Evolutionary conservation across 2,113 vertebrate genomes (phyloP).

Genomic region (Cisticola juncidis): DNA sequence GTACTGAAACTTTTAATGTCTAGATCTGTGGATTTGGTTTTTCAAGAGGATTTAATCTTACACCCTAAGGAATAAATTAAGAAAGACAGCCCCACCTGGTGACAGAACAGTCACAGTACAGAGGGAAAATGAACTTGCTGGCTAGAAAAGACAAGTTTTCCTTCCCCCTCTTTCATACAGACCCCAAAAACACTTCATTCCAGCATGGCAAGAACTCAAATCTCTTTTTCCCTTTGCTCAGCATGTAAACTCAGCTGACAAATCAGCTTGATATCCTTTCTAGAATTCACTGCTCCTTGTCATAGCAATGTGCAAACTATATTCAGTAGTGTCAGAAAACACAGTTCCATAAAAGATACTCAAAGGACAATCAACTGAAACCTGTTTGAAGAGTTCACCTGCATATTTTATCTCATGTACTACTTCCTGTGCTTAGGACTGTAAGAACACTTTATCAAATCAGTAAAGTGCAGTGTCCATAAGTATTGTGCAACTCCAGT

Average conservation of each 20-base stretch:
- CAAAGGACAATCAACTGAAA: not conserved
- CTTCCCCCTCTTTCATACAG: not conserved
- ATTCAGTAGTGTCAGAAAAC: not conserved
- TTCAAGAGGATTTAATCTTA: not conserved
- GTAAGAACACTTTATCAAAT: not conserved
- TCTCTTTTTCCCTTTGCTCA: not conserved
- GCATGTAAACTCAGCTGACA: not conserved
- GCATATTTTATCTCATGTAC: not conserved
- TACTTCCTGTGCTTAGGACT: not conserved
- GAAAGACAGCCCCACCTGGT: slow-evolving; percentile 32
- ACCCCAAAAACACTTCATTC: not conserved
- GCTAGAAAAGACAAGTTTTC: fast-evolving
- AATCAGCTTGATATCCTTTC: not conserved
- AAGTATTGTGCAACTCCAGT: not conserved
- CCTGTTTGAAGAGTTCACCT: not conserved
- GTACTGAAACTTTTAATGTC: not conserved
- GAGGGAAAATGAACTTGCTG: fast-evolving
- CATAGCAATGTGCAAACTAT: not conserved
- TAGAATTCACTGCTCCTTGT: not conserved
- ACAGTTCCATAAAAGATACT: not conserved
- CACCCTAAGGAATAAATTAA: not conserved
- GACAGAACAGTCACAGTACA: not conserved
- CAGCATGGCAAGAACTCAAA: not conserved
- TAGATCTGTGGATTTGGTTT: not conserved
- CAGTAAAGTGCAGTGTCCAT: not conserved